Base-by-base conservation (phyloP, 1,140 invertebrate species). In the Nebria ingens region DNA sequence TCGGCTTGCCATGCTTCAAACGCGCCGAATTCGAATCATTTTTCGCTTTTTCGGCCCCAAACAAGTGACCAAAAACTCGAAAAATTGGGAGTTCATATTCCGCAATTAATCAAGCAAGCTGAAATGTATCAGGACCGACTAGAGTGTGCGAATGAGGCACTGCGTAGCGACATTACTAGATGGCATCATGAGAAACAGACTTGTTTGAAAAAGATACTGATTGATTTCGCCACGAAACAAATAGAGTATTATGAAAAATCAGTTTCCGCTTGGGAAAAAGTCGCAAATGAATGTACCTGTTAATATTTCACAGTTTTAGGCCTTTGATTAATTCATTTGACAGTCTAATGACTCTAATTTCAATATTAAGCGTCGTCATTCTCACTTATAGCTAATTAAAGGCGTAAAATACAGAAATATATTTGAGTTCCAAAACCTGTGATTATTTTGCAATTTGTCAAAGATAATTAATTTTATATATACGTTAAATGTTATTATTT, bases 71-170 rank as follows among this genome's bases (percentile, higher is more conserved):
- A 83, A 57, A 79, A 79, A 62, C 63, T 81, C 9, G 77, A 80
- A 59, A 76, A 76, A 66, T 63, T 82, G 15, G 69, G 69, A 20
- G 58, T 61, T 17, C 55, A 59, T 4, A 79, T 81, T 59, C 78
- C 78, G 1, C 75, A 77, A 40, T 63, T 81, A 19, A 68, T 76
- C 3, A 78, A 79, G 62, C 74, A 75, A 29, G 73, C 74, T 0
- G 80, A 82, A 63, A 65, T 75, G n/a, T 64, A 76, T 38, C 79
- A 83, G 60, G 84, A 87, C 67, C 79, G 77, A 56, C 67, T 85
- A 23, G 83, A 85, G 65, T 84, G 82, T 64, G 82, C 84, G 0
- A 87, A 86, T 65, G 82, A 85, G 65, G 81, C 84, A 66, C 69
- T 89, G 3, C 73, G 82, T 49, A 82, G 84, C 23, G 86, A 87